phyloP scores from a whole-genome alignment of 2,888 invertebrate species.

The Therioaphis trifolii region DNA sequence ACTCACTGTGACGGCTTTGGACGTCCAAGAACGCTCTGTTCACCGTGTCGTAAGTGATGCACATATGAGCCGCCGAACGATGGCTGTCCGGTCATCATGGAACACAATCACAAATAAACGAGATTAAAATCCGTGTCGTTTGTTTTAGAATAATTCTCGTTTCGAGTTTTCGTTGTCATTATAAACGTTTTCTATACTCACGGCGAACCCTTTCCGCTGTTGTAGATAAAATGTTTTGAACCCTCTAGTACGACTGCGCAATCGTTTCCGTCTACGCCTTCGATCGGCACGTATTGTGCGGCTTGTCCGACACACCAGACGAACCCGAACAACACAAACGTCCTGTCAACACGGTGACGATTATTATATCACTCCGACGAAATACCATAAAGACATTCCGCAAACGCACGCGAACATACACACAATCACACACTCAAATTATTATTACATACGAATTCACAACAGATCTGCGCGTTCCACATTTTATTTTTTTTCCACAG shows the following conservation, averaged over 20 bases:
- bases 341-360: constrained; percentile 2
- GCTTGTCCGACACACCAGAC: constrained; percentile 38
- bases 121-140: background rate
- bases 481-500: background rate
- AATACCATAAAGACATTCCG: background rate
- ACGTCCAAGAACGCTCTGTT: constrained; percentile 90
- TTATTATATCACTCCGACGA: background rate
- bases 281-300: constrained; percentile 63
- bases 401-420: background rate
- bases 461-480: background rate
- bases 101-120: no score
- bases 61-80: constrained; percentile 61
- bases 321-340: constrained; percentile 3
- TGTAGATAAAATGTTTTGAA: constrained; percentile 57
- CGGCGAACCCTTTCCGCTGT: constrained; percentile 49
- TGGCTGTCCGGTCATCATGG: constrained; percentile 56
- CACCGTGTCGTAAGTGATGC: constrained; percentile 87
- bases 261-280: constrained; percentile 59
- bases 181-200: background rate
- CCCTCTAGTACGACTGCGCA: constrained; percentile 63
- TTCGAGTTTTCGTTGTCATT: no score
- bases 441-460: background rate
- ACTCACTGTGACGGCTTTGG: constrained; percentile 88
- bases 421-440: background rate
- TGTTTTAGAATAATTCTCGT: no score